Conservation (phyloP, 2,888 invertebrate species). For the Caenorhabditis sp. region DNA sequence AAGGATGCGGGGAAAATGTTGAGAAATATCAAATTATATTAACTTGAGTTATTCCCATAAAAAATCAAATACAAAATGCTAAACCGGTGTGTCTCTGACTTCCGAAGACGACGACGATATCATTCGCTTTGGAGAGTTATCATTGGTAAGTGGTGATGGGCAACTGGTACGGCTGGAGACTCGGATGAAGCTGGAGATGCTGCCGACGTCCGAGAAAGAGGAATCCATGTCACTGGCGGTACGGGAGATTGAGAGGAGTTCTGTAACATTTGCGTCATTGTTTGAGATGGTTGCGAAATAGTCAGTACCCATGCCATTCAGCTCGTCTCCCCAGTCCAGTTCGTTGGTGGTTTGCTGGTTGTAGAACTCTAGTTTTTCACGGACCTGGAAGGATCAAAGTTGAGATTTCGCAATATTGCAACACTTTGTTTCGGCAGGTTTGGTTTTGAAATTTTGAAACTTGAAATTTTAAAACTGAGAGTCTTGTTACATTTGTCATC, state of each 20-base stretch:
- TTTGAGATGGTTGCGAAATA: background rate
- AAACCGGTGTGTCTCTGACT: conserved; percentile 27
- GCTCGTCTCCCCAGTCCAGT: conserved; percentile 69
- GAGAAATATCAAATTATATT: too few relatives aligned
- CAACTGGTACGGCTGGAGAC: conserved; percentile 45
- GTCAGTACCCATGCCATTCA: conserved; percentile 32
- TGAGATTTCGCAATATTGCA: background rate
- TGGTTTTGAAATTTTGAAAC: too few relatives aligned
- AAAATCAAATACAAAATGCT: too few relatives aligned
- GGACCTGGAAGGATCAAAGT: conserved; percentile 49
- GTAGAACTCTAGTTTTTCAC: conserved; percentile 66
- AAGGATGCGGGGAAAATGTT: too few relatives aligned
- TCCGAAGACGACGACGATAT: conserved; percentile 9
- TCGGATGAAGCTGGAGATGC: conserved; percentile 48
- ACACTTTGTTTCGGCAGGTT: too few relatives aligned
- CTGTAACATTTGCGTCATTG: conserved; percentile 49
- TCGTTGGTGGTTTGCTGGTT: conserved; percentile 74
- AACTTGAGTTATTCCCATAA: too few relatives aligned
- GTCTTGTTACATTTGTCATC: too few relatives aligned
- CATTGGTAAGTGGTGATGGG: conserved; percentile 43
- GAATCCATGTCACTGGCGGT: conserved; percentile 63
- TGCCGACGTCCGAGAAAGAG: conserved; percentile 55
- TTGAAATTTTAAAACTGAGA: too few relatives aligned
- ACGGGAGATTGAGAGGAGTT: conserved; percentile 59
- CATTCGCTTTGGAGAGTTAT: conserved; percentile 30